Evolutionary conservation across 2,888 invertebrate species (phyloP).

Genomic region (Andrena chrysosceles): DNA sequence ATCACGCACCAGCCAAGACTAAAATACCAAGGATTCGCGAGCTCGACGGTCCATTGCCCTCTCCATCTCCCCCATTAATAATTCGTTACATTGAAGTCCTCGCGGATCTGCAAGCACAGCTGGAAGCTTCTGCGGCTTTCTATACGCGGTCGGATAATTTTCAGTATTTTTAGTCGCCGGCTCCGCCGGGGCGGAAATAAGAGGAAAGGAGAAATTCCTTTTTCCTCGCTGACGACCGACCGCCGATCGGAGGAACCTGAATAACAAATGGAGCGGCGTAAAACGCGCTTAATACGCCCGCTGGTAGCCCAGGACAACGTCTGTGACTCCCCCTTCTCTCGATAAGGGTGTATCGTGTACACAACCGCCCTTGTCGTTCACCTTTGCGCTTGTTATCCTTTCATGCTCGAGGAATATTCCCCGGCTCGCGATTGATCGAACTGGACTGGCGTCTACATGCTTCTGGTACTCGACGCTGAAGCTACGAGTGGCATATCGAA

Average conservation of each 20-base stretch:
- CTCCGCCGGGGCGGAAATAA: not conserved
- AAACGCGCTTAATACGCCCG: conserved; percentile 52
- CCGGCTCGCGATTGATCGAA: conserved; percentile 3
- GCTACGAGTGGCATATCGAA: too few species aligned
- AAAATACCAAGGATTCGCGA: too few species aligned
- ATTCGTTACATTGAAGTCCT: too few species aligned
- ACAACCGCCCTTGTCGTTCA: conserved; percentile 37
- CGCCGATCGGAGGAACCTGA: conserved; percentile 43
- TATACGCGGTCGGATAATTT: not conserved
- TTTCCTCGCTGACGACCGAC: conserved; percentile 22
- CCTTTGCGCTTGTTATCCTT: conserved; percentile 35
- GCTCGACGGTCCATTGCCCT: too few species aligned
- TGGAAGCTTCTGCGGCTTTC: too few species aligned
- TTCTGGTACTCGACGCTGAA: not conserved
- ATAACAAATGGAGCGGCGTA: conserved; percentile 58
- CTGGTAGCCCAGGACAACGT: conserved; percentile 38
- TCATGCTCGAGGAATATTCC: not conserved
- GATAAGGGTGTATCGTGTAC: conserved; percentile 28
- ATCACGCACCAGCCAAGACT: not conserved
- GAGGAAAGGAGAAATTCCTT: conserved; percentile 11
- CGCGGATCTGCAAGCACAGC: too few species aligned
- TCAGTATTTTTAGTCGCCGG: conserved; percentile 30
- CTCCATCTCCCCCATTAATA: too few species aligned
- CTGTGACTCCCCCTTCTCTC: conserved; percentile 8
- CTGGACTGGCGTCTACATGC: not conserved